phyloP scores from a whole-genome alignment of 2,797 vertebrate genomes.

The Coregonus ussuriensis region DNA sequence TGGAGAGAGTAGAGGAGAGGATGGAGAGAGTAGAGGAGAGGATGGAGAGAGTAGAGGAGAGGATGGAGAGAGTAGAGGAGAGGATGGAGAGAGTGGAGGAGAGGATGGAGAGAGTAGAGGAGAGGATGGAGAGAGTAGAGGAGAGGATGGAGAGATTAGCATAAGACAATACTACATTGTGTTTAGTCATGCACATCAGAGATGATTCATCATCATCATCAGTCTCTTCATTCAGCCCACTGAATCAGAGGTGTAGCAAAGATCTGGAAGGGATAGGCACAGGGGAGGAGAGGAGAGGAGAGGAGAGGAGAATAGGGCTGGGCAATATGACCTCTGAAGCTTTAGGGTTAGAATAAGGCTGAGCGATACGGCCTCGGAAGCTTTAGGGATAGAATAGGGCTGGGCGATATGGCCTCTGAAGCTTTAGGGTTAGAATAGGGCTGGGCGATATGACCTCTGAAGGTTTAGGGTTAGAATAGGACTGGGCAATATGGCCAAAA shows the following conservation, averaged over 20 bases:
- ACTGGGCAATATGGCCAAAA: too few relatives aligned
- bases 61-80: neutral
- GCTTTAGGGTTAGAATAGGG: too few relatives aligned
- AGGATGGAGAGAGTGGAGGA: too few relatives aligned
- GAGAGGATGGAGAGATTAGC: neutral
- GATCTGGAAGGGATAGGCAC: neutral
- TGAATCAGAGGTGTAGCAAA: neutral
- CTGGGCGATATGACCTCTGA: too few relatives aligned
- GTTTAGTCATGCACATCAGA: neutral
- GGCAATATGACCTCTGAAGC: neutral
- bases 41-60: neutral
- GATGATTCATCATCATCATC: neutral
- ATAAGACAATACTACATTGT: neutral
- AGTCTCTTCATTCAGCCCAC: neutral
- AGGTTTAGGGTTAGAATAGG: too few relatives aligned
- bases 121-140: neutral
- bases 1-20: neutral
- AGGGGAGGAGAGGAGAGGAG: neutral
- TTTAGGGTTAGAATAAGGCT: too few relatives aligned
- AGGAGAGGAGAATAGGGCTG: too few relatives aligned
- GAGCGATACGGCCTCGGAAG: too few relatives aligned
- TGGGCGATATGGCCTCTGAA: too few relatives aligned
- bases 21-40: neutral
- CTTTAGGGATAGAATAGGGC: too few relatives aligned
- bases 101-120: neutral